Evolutionary conservation across 2,888 invertebrate genomes (phyloP).

Genomic region (Zootermopsis nevadensis): DNA sequence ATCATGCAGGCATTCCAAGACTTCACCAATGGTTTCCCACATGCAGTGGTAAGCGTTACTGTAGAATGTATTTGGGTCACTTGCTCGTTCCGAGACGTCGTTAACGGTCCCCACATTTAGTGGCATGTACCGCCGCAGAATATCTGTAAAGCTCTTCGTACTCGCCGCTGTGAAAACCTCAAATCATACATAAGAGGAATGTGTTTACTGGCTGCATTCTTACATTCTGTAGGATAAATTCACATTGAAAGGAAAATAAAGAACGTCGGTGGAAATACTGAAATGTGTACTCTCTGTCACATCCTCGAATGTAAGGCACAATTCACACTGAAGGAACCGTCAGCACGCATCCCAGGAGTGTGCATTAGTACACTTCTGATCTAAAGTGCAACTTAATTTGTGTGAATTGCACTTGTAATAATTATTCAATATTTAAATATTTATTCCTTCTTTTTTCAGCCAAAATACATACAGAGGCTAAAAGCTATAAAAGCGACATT

Average conservation of each 20-base stretch:
- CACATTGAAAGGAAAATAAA: too few species aligned
- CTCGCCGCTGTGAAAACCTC: too few species aligned
- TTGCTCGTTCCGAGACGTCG: constrained; percentile 84
- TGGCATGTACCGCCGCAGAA: constrained; percentile 69
- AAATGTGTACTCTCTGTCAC: too few species aligned
- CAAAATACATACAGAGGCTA: constrained; percentile 85
- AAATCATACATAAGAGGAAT: too few species aligned
- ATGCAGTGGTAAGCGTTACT: constrained; percentile 76
- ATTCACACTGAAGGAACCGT: too few species aligned
- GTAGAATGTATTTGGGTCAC: constrained; percentile 66
- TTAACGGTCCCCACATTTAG: constrained; percentile 81
- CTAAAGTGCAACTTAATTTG: too few species aligned
- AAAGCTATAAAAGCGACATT: constrained; percentile 86
- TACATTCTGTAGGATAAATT: too few species aligned
- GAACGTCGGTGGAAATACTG: too few species aligned
- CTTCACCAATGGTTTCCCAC: constrained; percentile 83
- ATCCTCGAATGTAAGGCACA: too few species aligned
- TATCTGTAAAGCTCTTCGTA: constrained; percentile 71
- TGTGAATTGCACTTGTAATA: background rate
- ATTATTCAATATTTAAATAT: background rate
- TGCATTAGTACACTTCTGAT: too few species aligned
- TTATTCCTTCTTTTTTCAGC: constrained; percentile 67
- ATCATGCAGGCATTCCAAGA: constrained; percentile 82
- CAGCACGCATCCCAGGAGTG: too few species aligned
- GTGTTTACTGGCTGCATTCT: too few species aligned